Evolutionary conservation across 2,797 vertebrate species (phyloP).

Genomic region (Oreochromis grahami): DNA sequence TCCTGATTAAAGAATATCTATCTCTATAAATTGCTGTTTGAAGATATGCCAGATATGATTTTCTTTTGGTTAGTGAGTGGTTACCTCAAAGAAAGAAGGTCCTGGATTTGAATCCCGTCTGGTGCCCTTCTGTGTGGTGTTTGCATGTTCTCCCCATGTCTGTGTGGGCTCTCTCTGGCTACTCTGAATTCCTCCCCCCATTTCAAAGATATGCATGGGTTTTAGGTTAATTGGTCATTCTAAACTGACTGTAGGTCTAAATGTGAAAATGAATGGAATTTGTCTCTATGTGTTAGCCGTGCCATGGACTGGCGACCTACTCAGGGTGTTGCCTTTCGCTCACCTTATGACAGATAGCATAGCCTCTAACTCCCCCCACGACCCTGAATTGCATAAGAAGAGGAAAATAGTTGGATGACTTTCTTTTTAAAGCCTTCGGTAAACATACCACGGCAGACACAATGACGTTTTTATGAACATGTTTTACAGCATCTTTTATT

Average conservation of each 20-base stretch:
- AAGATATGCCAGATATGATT: not conserved
- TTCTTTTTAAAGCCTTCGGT: not conserved
- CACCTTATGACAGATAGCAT: not conserved
- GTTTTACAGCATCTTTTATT: not conserved
- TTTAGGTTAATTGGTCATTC: not conserved
- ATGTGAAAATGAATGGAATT: not conserved
- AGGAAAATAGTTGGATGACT: not conserved
- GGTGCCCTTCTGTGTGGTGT: accelerated
- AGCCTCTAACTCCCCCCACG: not conserved
- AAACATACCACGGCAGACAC: not conserved
- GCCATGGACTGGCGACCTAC: not conserved
- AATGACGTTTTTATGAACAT: not conserved
- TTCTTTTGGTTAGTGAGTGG: not conserved
- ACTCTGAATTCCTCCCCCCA: not conserved
- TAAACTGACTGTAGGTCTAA: not conserved
- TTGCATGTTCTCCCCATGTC: not conserved
- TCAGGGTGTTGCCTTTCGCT: not conserved
- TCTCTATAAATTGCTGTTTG: not conserved
- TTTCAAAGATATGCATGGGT: not conserved
- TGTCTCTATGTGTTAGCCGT: not conserved
- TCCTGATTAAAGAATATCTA: not conserved
- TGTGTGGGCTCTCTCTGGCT: not conserved
- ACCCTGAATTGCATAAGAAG: not conserved
- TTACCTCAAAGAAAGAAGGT: not conserved
- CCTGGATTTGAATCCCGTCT: not conserved